Evolutionary conservation across 2,113 vertebrate genomes (phyloP), one percentile per base, ranked within the genome.

Genomic region (Azemiops feae): DNA sequence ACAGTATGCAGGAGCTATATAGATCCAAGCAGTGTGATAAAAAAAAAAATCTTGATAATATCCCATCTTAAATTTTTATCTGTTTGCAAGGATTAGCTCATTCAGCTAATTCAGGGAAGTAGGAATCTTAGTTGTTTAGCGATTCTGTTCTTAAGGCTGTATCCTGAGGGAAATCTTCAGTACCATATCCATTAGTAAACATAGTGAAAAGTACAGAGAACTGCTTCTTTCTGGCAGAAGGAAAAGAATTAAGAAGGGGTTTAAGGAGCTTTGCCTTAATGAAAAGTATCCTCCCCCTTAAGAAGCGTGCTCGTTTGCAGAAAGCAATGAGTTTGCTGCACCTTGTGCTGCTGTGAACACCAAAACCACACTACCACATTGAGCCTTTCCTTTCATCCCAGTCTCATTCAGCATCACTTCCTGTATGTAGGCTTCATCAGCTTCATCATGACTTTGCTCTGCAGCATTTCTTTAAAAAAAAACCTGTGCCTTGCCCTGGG

Each of bases 1-100:
- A 57, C 3, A 10, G 74, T 8, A 0, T n/a, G 92, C 52, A 64
- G 87, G 39, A 91, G 89, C 89, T 57, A 81, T 5, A 5, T 92
- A 0, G 87, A 91, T 96, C 94, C 96, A 95, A 95, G 95, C 96
- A 95, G 95, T 93, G 94, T 94, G 88, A 95, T 97, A 92, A 95
- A 96, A 50, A 45, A 45, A 47, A 50, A 50, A 97, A 95, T 91
- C 93, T 90, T 14, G 74, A 81, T 43, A 22, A 93, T 93, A 92
- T 30, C 93, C 14, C 53, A 97, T 90, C 95, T 97, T 91, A 97
- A 97, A 97, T 97, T 96, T 89, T 95, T 4, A 47, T 94, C 92
- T 93, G 34, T 97, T 96, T 95, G 92, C 87, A 92, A 96, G 96
- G 96, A 97, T 98, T 97, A 97, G 95, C 91, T 95, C n/a, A 50